Base-by-base conservation (phyloP, 1,140 invertebrate genomes). In the Contarinia nasturtii region DNA sequence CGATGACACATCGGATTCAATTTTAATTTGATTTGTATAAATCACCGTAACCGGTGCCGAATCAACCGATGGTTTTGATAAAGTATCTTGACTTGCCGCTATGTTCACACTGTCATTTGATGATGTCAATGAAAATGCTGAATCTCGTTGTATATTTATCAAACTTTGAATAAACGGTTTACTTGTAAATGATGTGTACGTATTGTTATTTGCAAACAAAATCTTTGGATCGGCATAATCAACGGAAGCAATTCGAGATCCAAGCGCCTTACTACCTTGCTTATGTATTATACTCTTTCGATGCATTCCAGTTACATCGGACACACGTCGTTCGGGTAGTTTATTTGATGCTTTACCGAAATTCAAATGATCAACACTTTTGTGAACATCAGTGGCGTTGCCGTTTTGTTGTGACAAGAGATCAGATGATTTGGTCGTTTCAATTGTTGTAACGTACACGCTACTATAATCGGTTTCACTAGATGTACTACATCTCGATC, bases 201-300 rank as follows among this genome's bases (percentile, higher is more conserved):
- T 58, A 17, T 51, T 50, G 40, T 55, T 56, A 10, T 71, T 67
- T 21, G 66, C 66, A 44, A 76, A 72, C 0, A 84, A 61, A 1
- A 74, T 72, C 36, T 71, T 73, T 7, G 85, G 84, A 63, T 89
- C 82, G 0, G 80, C 82, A 56, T 89, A 89, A 54, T 90, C 86
- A 0, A 83, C 81, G 55, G 86, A 77, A 7, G 86, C 86, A 57
- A 91, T 86, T 47, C 86, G 75, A 22, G 85, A 84, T 1, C 86
- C 86, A 49, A 89, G 72, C 48, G 75, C 74, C 41, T 83, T 80
- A 53, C 84, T 87, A 20, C 82, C 83, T 63, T 85, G 80, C 55
- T 81, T 79, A 57, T 86, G 83, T 47, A 71, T 63, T 7, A 63
- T 55, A 44, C 54, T 58, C 48, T 61, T 59, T 2, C 17, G 57